phyloP scores from a whole-genome alignment of 2,113 vertebrate genomes.

The Chitala chitala region DNA sequence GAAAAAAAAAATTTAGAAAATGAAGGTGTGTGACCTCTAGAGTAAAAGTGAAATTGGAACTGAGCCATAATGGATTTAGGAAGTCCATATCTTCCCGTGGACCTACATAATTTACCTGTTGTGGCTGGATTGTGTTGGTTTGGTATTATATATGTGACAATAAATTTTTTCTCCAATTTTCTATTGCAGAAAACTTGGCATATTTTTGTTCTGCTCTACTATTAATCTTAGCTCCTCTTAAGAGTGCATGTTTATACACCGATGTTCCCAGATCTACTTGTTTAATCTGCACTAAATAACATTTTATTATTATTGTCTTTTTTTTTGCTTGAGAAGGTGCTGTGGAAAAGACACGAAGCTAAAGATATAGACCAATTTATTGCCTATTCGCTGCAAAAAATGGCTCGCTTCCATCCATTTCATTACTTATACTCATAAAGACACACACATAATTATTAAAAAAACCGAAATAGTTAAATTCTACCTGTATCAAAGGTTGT shows the following conservation, averaged over 20 bases:
- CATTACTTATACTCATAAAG: no score
- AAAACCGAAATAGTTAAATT: no score
- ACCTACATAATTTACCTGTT: constrained; percentile 13
- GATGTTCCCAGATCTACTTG: not conserved
- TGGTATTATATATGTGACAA: constrained; percentile 4
- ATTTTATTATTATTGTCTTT: not conserved
- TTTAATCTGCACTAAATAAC: constrained; percentile 7
- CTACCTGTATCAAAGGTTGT: no score
- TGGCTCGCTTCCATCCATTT: no score
- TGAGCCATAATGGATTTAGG: not conserved
- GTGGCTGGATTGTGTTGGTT: not conserved
- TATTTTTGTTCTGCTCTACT: not conserved
- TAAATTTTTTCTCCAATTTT: not conserved
- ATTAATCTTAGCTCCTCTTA: constrained; percentile 11
- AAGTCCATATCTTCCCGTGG: not conserved
- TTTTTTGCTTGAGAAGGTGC: not conserved
- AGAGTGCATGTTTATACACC: not conserved
- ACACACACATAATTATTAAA: no score
- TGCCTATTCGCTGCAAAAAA: no score
- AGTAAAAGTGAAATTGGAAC: not conserved
- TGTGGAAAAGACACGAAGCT: not conserved
- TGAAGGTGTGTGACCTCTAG: not conserved
- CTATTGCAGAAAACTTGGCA: constrained; percentile 5
- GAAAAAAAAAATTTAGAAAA: not conserved
- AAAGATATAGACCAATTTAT: no score